phyloP scores from a whole-genome alignment of 2,113 vertebrate genomes.

The Leptosomus discolor region DNA sequence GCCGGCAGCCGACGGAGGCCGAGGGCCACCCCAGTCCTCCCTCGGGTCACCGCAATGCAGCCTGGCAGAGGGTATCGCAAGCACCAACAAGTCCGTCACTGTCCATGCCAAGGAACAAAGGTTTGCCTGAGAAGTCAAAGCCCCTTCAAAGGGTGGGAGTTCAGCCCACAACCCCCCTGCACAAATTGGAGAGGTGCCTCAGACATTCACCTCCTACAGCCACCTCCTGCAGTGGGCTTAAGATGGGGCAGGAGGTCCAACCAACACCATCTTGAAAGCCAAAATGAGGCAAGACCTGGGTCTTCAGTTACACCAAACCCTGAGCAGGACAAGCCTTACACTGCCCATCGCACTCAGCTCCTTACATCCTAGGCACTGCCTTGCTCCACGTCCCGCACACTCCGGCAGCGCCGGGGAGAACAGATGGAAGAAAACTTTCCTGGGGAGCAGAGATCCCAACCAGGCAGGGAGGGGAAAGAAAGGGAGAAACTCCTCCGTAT shows the following conservation, averaged over 20 bases:
- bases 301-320: background rate
- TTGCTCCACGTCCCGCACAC: fast-evolving
- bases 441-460: background rate
- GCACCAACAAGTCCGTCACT: fast-evolving
- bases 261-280: background rate
- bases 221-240: background rate
- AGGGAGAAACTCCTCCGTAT: background rate
- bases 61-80: fast-evolving
- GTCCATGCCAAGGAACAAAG: background rate
- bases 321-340: background rate
- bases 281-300: background rate
- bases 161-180: background rate
- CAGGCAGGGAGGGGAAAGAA: background rate
- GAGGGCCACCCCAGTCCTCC: background rate
- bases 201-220: background rate
- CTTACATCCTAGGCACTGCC: background rate
- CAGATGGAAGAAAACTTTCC: background rate
- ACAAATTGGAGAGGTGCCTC: no score
- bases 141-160: background rate
- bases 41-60: background rate
- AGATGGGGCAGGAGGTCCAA: background rate
- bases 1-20: background rate
- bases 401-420: background rate
- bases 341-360: background rate
- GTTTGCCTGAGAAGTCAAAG: background rate